Conservation (phyloP, 2,113 vertebrate species). For the Meriones unguiculatus region DNA sequence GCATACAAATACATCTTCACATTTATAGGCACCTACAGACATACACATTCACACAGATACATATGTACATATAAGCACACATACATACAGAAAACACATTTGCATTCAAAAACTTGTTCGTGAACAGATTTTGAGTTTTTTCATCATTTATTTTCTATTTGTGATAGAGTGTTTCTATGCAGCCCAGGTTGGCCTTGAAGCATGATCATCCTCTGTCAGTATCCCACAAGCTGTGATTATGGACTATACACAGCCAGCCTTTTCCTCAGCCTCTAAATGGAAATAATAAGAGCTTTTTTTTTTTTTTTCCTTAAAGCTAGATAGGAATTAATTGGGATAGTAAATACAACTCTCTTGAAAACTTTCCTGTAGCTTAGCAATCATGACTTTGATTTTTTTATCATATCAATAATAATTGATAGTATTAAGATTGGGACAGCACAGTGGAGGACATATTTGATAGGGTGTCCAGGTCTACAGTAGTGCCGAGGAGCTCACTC, state of each 20-base stretch:
- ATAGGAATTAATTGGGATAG: constrained; percentile 21
- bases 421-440: background rate
- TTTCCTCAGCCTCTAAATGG: constrained; percentile 3
- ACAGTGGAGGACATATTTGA: background rate
- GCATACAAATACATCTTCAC: background rate
- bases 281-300: background rate
- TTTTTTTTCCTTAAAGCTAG: background rate
- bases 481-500: background rate
- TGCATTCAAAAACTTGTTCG: background rate
- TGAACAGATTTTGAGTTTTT: background rate
- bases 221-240: too few species aligned
- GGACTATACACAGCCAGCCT: background rate
- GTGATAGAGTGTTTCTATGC: background rate
- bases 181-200: background rate
- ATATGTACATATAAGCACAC: background rate
- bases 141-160: background rate
- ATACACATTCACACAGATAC: background rate
- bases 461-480: background rate
- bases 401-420: background rate
- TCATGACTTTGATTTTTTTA: constrained; percentile 2
- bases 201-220: background rate
- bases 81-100: background rate
- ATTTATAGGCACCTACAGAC: background rate
- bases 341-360: constrained; percentile 4
- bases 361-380: constrained; percentile 19